Evolutionary conservation across 2,888 invertebrate species (phyloP).

Genomic region (Trissoscelio sp.): DNA sequence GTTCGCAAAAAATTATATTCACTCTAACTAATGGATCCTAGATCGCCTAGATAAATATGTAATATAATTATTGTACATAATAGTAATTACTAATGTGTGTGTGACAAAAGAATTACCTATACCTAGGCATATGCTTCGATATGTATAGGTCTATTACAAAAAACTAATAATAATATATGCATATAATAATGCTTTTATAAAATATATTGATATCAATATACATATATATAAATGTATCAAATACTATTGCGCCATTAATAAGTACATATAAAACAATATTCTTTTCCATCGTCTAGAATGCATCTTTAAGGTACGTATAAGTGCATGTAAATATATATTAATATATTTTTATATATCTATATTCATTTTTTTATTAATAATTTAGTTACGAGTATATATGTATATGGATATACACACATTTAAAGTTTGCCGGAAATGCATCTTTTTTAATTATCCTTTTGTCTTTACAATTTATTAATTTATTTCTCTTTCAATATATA

Average conservation of each 20-base stretch:
- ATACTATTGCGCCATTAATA: constrained; percentile 79
- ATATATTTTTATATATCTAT: constrained; percentile 66
- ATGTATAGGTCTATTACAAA: constrained; percentile 81
- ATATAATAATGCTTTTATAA: constrained; percentile 81
- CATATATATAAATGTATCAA: constrained; percentile 77
- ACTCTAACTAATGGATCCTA: constrained; percentile 81
- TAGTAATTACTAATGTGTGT: constrained; percentile 72
- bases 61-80: constrained; percentile 70
- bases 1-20: constrained; percentile 78
- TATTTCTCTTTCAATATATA: constrained; percentile 59
- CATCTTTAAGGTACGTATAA: constrained; percentile 75
- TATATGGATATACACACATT: constrained; percentile 73
- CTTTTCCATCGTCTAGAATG: constrained; percentile 75
- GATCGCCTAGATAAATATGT: constrained; percentile 75
- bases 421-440: constrained; percentile 63
- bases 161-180: constrained; percentile 76
- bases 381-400: constrained; percentile 72
- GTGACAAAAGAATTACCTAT: constrained; percentile 73
- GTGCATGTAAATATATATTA: constrained; percentile 71
- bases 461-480: constrained; percentile 59
- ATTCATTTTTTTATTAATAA: constrained; percentile 49
- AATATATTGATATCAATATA: constrained; percentile 80
- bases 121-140: constrained; percentile 75
- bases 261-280: constrained; percentile 79
- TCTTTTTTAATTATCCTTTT: constrained; percentile 50